Base-by-base conservation (phyloP, 2,113 vertebrate species). In the Cryptotis parvus region DNA sequence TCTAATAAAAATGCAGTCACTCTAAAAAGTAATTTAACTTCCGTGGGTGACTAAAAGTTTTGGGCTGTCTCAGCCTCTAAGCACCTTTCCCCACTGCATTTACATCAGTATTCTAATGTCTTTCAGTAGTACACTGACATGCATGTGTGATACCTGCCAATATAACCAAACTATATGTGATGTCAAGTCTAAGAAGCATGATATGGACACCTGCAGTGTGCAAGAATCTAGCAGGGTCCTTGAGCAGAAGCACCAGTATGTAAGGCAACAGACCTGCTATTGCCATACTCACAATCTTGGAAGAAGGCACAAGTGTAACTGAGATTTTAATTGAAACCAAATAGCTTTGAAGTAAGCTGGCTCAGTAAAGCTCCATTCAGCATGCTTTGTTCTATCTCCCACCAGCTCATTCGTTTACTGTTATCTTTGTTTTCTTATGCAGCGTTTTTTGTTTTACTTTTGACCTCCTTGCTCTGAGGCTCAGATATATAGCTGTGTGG, bases 401-500 rank as follows among this genome's bases (percentile, higher is more conserved):
- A 18, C 52, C 39, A n/a, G n/a, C n/a, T n/a, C 45, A 66, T 26
- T 66, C 69, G 37, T 41, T n/a, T 41, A 24, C 68, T 43, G 35
- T 84, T 91, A 41, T 82, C 14, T 80, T 78, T 91, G 41, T 94
- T 89, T 58, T 77, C 39, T 66, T 1, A 16, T 68, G 58, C 35
- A 79, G 31, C 52, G 73, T 76, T 66, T 76, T 76, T 88, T 69
- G 75, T 72, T 58, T 49, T 81, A 75, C 61, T 90, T 55, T 63
- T 83, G 80, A 87, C 29, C 76, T 89, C 18, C 70, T 90, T 93
- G 75, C 45, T 74, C 80, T 10, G 37, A 91, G 63, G n/a, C 87
- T 94, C 68, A 72, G 83, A 88, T 87, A 92, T 68, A 45, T 70
- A 63, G 76, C 49, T 84, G 27, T 69, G 82, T 90, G 81, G 88